Conservation (phyloP, 2,888 invertebrate genomes). For the Polylopha cassiicola region DNA sequence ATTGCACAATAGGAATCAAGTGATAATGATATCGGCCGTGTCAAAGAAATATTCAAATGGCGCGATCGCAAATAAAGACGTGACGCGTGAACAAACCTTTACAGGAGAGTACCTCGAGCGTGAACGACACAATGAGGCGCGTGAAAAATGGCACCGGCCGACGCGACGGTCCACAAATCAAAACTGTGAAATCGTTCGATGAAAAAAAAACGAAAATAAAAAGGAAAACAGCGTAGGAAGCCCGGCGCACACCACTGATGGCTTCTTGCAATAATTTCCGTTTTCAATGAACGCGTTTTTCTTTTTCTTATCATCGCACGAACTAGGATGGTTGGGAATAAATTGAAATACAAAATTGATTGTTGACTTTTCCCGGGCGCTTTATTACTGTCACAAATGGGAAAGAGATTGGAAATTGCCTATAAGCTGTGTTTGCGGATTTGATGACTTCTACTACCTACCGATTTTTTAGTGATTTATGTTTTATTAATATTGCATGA, state of each 20-base stretch:
- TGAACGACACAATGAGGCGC: constrained; percentile 59
- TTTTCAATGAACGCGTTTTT: constrained; percentile 74
- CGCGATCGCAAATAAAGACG: constrained; percentile 41
- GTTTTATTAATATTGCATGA: too few species aligned
- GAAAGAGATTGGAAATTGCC: constrained; percentile 74
- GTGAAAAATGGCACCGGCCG: constrained; percentile 57
- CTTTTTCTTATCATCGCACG: constrained; percentile 75
- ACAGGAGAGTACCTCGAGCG: constrained; percentile 42
- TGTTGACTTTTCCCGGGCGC: constrained; percentile 75
- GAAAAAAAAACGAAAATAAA: constrained; percentile 46
- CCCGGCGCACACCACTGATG: constrained; percentile 69
- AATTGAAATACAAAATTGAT: constrained; percentile 79
- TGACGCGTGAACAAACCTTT: constrained; percentile 44
- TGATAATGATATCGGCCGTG: constrained; percentile 5
- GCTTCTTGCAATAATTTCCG: constrained; percentile 78
- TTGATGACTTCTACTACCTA: constrained; percentile 43
- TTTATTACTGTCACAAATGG: constrained; percentile 77
- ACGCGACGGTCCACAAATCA: constrained; percentile 61
- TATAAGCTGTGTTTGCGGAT: constrained; percentile 52
- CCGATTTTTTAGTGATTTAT: constrained; percentile 7
- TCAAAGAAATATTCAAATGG: constrained; percentile 36
- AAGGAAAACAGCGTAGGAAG: constrained; percentile 51
- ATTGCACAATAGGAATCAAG: too few species aligned
- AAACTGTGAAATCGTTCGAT: constrained; percentile 51
- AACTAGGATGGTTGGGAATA: constrained; percentile 76